Evolutionary conservation across 2,113 vertebrate genomes (phyloP).

Genomic region (Balaenoptera acutorostrata): DNA sequence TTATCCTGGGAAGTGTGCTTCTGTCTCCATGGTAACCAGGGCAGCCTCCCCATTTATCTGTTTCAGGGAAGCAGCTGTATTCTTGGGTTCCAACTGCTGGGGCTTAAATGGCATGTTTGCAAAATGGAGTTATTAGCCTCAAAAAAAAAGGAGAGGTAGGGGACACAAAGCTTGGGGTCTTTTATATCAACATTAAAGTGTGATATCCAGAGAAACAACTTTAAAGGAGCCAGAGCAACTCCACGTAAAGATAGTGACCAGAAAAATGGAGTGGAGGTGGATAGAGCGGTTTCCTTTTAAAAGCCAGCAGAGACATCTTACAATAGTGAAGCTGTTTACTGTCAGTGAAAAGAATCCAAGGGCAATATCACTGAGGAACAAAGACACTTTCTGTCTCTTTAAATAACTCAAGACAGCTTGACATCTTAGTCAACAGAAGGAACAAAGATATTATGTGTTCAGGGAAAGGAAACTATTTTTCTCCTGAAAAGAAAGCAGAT

Average conservation of each 20-base stretch:
- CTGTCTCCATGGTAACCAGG: conserved; percentile 66
- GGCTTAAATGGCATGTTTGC: conserved; percentile 28
- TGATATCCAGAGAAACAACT: background rate
- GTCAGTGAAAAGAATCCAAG: conserved; percentile 70
- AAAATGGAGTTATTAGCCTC: conserved; percentile 58
- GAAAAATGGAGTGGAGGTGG: background rate
- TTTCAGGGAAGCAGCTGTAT: conserved; percentile 51
- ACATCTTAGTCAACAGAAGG: conserved; percentile 71
- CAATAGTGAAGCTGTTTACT: conserved; percentile 56
- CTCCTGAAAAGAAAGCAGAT: conserved; percentile 73
- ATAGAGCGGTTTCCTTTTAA: background rate
- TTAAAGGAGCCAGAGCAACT: background rate
- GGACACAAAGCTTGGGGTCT: conserved; percentile 16
- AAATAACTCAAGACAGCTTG: conserved; percentile 73
- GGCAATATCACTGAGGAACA: conserved; percentile 67
- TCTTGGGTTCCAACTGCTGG: conserved; percentile 69
- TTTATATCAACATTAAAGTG: conserved; percentile 34
- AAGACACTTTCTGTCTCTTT: conserved; percentile 77
- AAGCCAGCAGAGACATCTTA: conserved; percentile 37
- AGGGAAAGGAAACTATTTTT: conserved; percentile 73
- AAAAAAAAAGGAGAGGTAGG: background rate
- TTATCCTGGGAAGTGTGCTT: conserved; percentile 52
- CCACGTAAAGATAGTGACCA: background rate
- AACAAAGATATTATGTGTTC: conserved; percentile 59
- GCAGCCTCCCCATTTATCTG: conserved; percentile 59